Base-by-base conservation (phyloP, 2,888 invertebrate species). In the Sthenelais limicola region DNA sequence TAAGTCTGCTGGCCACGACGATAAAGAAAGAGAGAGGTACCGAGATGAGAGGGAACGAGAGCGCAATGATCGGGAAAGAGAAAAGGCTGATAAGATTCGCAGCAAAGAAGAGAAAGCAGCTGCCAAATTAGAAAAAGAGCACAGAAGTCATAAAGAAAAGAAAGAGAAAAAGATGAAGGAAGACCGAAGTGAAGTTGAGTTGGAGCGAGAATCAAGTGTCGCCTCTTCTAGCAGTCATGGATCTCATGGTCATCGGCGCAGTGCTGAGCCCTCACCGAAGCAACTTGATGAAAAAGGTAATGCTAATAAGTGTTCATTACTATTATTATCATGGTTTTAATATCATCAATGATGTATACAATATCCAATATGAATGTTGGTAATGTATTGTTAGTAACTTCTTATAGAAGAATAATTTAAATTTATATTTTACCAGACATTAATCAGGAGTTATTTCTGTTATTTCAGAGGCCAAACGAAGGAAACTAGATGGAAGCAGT, bases 261-360 rank as follows among this genome's bases (percentile, higher is more conserved):
- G 82, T 75, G 81, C 81, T 30, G 84, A 84, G 68, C 76, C 78
- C 4, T 83, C 82, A 3, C 81, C 84, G 5, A 80, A 81, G 75
- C 71, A 77, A 51, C 43, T 73, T 18, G 85, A 85, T 24, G 86
- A 86, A 73, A 80, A 85, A 82, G 85, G 85, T 84, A 62, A 35
- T 18, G 24, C 15, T 30, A 21, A 12, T 28, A 15, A 43, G 24
- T 26, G 43, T 26, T 21, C 67, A 15, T 67, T 12, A 35, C 38
- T n/a, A n/a, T 58, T 18, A 24, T 32, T 18, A 58, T 9, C 30
- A 32, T 33, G 33, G 12, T 58, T 58, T 43, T 12, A 43, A 43
- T 43, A 15, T 15, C 47, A 43, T 15, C 47, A 43, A 43, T 15
- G n/a, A 18, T 43, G 47, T 12, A 43, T 43, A n/a, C n/a, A n/a